Conservation (phyloP, 2,888 invertebrate species). For the Proisotoma minuta region DNA sequence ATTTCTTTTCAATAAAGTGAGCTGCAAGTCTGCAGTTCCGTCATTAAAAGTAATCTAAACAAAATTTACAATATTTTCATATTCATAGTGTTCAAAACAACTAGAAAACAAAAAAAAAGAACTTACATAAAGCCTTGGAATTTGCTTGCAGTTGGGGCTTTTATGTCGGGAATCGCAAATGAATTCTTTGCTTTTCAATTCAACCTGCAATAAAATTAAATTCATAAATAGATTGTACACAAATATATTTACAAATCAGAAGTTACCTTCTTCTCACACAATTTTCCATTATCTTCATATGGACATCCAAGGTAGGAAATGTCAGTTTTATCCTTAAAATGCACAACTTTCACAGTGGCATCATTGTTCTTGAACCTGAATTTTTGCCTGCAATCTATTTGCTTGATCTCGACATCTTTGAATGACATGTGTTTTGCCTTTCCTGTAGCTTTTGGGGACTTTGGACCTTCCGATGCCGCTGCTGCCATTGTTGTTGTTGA, state of each 20-base stretch:
- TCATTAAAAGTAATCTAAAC: conserved; percentile 37
- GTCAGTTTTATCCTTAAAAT: conserved; percentile 43
- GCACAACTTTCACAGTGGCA: conserved; percentile 32
- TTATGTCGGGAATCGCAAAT: conserved; percentile 42
- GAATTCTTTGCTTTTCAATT: conserved; percentile 42
- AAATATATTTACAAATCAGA: neutral
- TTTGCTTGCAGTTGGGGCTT: conserved; percentile 38
- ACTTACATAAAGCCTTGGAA: conserved; percentile 39
- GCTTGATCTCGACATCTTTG: conserved; percentile 38
- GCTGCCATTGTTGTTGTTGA: conserved; percentile 8
- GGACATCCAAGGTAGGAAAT: conserved; percentile 43
- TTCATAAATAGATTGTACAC: neutral
- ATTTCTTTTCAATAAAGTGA: conserved; percentile 36
- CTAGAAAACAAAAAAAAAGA: neutral
- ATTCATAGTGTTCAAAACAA: neutral
- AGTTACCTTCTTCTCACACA: conserved; percentile 40
- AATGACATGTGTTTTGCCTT: conserved; percentile 28
- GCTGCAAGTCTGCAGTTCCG: conserved; percentile 36
- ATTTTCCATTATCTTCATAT: conserved; percentile 29
- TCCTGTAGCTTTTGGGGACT: conserved; percentile 14
- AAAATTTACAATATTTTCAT: neutral
- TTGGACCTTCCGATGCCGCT: conserved; percentile 9
- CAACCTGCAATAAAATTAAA: conserved; percentile 25
- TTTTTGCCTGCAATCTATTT: conserved; percentile 33
- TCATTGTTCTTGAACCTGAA: conserved; percentile 37